These are phyloP conservation scores for Psammodynastes pulverulentus DNA, from an alignment of 2,113 vertebrate genomes.

Conservation along the genomic window DNA sequence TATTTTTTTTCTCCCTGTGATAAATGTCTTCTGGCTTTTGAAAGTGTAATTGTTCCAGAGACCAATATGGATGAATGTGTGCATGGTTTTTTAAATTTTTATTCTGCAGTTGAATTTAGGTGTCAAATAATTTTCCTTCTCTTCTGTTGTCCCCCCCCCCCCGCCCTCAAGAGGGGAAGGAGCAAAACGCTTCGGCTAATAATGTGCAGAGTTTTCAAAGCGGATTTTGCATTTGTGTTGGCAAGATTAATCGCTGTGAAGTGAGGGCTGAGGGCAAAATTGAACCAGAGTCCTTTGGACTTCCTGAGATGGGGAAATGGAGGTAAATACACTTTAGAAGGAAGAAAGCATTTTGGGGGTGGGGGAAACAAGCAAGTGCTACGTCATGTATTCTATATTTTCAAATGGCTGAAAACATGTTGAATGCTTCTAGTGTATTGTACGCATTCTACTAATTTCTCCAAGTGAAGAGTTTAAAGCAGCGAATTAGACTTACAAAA, in stretches of 20 bases:
- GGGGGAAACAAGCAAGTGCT: neutral
- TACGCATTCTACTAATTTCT: neutral
- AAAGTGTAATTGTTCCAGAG: slow-evolving; percentile 46
- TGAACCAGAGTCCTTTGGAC: neutral
- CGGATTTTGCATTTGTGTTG: slow-evolving; percentile 1
- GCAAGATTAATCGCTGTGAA: slow-evolving; percentile 35
- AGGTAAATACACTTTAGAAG: neutral
- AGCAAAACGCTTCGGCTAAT: neutral
- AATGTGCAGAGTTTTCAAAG: slow-evolving; percentile 18
- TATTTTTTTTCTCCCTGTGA: slow-evolving; percentile 38
- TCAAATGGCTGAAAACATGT: neutral
- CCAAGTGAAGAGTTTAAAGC: neutral
- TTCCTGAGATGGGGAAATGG: neutral
- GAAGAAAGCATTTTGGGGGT: neutral
- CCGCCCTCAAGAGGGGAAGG: neutral
- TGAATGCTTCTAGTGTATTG: neutral
- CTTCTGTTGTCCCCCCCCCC: neutral
- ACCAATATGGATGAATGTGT: neutral
- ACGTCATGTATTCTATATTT: neutral
- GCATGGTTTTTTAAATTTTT: neutral
- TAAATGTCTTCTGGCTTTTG: slow-evolving; percentile 45
- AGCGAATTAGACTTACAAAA: neutral
- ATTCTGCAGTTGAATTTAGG: neutral
- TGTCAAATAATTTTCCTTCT: neutral
- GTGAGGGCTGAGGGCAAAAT: rapidly evolving